A percentile compares a stretch with the other conserved stretches of the same genome.
phyloP scores from a whole-genome alignment of 2,888 invertebrate species.

The Salticus scenicus region DNA sequence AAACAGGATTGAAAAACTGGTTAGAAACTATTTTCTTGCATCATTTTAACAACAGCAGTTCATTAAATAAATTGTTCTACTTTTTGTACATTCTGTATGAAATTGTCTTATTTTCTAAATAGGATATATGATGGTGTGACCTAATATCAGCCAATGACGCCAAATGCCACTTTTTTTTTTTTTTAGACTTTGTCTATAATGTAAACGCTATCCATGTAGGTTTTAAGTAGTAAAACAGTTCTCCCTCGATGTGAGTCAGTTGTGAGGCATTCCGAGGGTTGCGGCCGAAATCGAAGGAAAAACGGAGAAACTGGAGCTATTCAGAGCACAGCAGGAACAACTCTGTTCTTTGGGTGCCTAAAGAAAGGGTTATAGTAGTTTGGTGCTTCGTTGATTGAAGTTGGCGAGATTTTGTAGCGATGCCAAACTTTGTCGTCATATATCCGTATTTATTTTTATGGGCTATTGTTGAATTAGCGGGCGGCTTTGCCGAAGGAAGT shows the following conservation, averaged over 20 bases:
- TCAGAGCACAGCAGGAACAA: conserved; percentile 35
- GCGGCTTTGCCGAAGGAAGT: neutral
- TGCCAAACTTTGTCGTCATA: conserved; percentile 13
- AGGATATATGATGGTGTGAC: too few species aligned
- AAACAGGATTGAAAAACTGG: too few species aligned
- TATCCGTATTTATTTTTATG: neutral
- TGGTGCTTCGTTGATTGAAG: conserved; percentile 27
- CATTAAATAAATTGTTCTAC: too few species aligned
- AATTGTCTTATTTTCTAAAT: too few species aligned
- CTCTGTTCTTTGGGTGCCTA: conserved; percentile 26
- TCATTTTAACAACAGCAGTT: too few species aligned
- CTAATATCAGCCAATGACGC: neutral
- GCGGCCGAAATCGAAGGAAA: conserved; percentile 39
- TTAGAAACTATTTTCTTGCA: too few species aligned
- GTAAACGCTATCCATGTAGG: neutral
- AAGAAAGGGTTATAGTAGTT: conserved; percentile 39
- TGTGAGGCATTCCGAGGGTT: conserved; percentile 49
- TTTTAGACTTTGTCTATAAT: neutral
- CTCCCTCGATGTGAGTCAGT: conserved; percentile 35
- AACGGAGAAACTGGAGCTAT: conserved; percentile 33
- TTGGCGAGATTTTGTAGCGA: neutral
- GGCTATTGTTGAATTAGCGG: neutral
- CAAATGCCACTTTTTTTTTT: neutral
- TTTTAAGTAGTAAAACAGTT: neutral
- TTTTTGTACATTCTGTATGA: too few species aligned